Evolutionary conservation across 2,888 invertebrate species (phyloP).

Genomic region (Hololepta plana): DNA sequence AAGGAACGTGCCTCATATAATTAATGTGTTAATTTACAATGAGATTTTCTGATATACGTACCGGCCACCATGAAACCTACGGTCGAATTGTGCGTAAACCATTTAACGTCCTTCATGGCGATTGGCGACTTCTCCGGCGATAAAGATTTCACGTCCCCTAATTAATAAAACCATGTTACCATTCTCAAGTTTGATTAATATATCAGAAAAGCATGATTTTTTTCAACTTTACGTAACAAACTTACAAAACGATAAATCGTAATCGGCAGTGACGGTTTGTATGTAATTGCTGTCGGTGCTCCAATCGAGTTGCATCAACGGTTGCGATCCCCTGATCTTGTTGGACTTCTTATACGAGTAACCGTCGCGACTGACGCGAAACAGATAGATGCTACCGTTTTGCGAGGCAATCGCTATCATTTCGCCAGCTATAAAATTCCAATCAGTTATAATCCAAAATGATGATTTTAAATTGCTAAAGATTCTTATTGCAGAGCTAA

Average conservation of each 20-base stretch:
- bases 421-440: slow-evolving; percentile 67
- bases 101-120: slow-evolving; percentile 81
- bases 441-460: too few species aligned
- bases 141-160: slow-evolving; percentile 79
- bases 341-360: slow-evolving; percentile 81
- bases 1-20: too few species aligned
- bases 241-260: slow-evolving; percentile 77
- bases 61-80: slow-evolving; percentile 78
- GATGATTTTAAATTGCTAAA: neutral
- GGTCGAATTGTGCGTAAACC: slow-evolving; percentile 74
- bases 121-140: slow-evolving; percentile 76
- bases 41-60: too few species aligned
- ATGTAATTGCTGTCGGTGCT: slow-evolving; percentile 75
- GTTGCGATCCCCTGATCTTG: slow-evolving; percentile 72
- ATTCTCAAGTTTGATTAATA: too few species aligned
- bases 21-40: too few species aligned
- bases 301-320: slow-evolving; percentile 78
- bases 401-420: slow-evolving; percentile 79
- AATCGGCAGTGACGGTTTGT: slow-evolving; percentile 80
- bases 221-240: too few species aligned
- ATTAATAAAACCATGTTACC: slow-evolving; percentile 14
- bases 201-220: too few species aligned
- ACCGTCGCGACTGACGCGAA: slow-evolving; percentile 73
- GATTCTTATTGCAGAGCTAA: neutral
- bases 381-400: slow-evolving; percentile 70